Conservation (phyloP, 2,888 invertebrate genomes). For the Ochropacha duplaris region DNA sequence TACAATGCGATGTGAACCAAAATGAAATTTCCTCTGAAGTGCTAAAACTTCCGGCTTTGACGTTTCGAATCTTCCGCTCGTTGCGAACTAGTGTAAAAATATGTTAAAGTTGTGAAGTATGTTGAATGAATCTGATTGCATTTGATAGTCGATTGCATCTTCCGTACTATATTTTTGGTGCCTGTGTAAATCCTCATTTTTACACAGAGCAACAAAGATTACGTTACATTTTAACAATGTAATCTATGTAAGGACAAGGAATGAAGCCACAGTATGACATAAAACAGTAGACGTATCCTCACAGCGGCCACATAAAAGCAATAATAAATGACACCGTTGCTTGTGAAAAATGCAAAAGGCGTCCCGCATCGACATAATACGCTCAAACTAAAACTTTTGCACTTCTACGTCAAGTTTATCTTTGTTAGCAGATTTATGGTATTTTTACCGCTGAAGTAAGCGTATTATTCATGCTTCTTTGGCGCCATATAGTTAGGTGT, state of each 20-base stretch:
- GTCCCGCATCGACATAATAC: slow-evolving; percentile 20
- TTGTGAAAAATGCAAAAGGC: slow-evolving; percentile 29
- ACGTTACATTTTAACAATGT: not conserved
- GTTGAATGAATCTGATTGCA: not conserved
- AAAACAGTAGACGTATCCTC: not conserved
- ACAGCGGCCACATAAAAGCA: slow-evolving; percentile 7
- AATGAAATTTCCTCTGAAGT: not conserved
- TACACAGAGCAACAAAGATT: not conserved
- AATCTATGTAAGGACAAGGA: not conserved
- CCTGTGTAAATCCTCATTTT: no score
- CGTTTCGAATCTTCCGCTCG: not conserved
- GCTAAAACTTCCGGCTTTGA: not conserved
- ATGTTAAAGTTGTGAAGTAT: not conserved
- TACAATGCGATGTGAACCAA: not conserved
- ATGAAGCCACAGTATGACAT: not conserved
- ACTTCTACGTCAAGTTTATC: slow-evolving; percentile 43
- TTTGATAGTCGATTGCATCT: not conserved
- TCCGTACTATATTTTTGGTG: not conserved
- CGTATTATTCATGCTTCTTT: slow-evolving; percentile 22
- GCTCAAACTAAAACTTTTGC: slow-evolving; percentile 42
- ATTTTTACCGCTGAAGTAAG: slow-evolving; percentile 38
- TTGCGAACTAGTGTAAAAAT: not conserved
- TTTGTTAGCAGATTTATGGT: slow-evolving; percentile 49
- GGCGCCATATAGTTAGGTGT: not conserved
- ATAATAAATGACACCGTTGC: slow-evolving; percentile 22